Evolutionary conservation across 2,888 invertebrate species (phyloP).

Genomic region (Nomada ferruginata): DNA sequence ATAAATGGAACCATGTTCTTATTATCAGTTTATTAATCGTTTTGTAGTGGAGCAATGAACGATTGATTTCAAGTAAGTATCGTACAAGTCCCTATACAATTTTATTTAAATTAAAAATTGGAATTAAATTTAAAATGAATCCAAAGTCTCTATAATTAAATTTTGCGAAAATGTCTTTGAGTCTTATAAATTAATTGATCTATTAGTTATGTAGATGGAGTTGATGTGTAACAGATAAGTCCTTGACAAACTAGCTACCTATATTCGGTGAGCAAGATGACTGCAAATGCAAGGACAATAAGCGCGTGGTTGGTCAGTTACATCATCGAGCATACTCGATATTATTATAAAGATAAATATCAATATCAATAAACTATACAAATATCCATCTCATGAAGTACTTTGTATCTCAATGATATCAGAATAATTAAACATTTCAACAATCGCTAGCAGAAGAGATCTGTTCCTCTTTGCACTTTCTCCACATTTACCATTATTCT

Average conservation of each 20-base stretch:
- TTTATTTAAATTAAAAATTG: background rate
- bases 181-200: background rate
- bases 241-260: slow-evolving; percentile 17
- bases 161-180: no score
- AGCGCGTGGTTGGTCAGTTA: slow-evolving; percentile 44
- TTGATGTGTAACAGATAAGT: background rate
- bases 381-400: no score
- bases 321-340: slow-evolving; percentile 33
- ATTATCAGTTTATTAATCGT: slow-evolving; percentile 1
- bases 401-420: no score
- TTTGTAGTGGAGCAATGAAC: background rate
- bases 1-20: background rate
- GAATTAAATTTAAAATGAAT: background rate
- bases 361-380: background rate
- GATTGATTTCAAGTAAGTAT: slow-evolving; percentile 12
- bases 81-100: background rate
- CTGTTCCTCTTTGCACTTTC: background rate
- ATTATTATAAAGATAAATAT: slow-evolving; percentile 24
- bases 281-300: slow-evolving; percentile 49
- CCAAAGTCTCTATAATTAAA: no score
- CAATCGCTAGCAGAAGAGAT: background rate
- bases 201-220: background rate
- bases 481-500: background rate
- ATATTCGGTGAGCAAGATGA: slow-evolving; percentile 49
- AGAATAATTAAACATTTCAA: background rate